Percentiles rank a stretch among this genome's conserved stretches.
These are phyloP conservation scores for Hypomecis atomaria DNA, from an alignment of 2,888 invertebrate species.

Conservation along the genomic window DNA sequence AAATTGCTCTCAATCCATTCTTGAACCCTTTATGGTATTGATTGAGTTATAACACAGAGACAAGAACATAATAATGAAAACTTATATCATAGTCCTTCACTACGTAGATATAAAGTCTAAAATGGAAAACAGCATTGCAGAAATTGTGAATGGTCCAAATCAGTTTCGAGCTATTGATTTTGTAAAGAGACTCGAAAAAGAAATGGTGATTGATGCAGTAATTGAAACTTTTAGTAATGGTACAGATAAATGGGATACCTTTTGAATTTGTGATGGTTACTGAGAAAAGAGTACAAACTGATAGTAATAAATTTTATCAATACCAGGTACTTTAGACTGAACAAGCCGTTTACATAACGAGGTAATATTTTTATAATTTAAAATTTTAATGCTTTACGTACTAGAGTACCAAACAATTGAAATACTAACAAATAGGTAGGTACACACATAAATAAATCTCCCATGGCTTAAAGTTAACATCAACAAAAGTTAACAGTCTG, in stretches of 20 bases:
- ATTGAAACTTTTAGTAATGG: conserved; percentile 46
- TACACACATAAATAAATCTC: too few relatives aligned
- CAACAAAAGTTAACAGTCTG: too few relatives aligned
- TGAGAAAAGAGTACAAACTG: neutral
- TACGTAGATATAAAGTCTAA: conserved; percentile 22
- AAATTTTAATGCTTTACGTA: neutral
- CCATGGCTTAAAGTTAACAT: too few relatives aligned
- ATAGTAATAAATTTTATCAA: neutral
- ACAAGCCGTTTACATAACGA: neutral
- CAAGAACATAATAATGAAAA: conserved; percentile 23
- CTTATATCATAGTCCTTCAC: conserved; percentile 1
- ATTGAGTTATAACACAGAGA: conserved; percentile 74
- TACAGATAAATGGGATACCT: conserved; percentile 21
- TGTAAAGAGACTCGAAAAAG: conserved; percentile 47
- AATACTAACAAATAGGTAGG: too few relatives aligned
- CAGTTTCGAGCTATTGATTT: conserved; percentile 61
- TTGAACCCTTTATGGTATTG: conserved; percentile 56
- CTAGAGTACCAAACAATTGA: too few relatives aligned
- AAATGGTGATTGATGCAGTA: conserved; percentile 58
- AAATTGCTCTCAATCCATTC: conserved; percentile 52
- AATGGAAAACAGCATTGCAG: conserved; percentile 45
- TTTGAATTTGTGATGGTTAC: conserved; percentile 18
- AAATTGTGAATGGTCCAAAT: conserved; percentile 66
- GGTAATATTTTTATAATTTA: neutral
- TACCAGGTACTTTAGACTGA: neutral